Evolutionary conservation across 1,140 invertebrate species (phyloP).

Genomic region (Glossosoma conforme): DNA sequence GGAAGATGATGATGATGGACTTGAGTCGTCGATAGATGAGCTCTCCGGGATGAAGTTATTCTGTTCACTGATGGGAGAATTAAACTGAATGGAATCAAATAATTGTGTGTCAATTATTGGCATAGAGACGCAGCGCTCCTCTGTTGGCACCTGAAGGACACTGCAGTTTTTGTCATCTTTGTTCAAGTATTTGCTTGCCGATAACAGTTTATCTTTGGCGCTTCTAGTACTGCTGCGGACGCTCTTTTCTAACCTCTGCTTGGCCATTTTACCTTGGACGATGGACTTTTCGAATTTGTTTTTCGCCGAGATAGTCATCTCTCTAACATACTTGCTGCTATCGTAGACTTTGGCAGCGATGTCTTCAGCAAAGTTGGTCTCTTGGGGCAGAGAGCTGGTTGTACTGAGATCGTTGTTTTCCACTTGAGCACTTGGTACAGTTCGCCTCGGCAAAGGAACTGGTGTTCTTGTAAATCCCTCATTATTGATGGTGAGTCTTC

Average conservation of each 20-base stretch:
- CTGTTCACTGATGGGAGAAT: conserved; percentile 13
- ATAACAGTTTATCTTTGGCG: conserved; percentile 4
- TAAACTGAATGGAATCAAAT: conserved; percentile 13
- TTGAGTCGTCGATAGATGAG: background rate
- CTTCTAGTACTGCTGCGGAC: conserved; percentile 1
- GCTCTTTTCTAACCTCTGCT: conserved; percentile 7
- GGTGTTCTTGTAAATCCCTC: no score
- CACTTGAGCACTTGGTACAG: no score
- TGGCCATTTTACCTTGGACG: background rate
- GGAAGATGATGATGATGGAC: no score
- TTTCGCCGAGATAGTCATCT: conserved; percentile 1
- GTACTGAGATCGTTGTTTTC: no score
- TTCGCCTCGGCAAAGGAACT: no score
- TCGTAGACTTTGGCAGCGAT: no score
- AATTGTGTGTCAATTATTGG: background rate
- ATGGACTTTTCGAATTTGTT: conserved; percentile 4
- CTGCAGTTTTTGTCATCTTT: background rate
- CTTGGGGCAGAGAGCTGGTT: no score
- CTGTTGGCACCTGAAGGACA: conserved; percentile 4
- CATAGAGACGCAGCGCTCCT: conserved; percentile 12
- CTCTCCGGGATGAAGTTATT: background rate
- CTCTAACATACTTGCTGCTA: background rate
- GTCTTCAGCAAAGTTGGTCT: no score
- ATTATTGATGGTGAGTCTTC: no score
- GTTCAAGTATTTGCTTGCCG: background rate